Conservation (phyloP, 2,888 invertebrate genomes). For the Tetragonisca angustula region DNA sequence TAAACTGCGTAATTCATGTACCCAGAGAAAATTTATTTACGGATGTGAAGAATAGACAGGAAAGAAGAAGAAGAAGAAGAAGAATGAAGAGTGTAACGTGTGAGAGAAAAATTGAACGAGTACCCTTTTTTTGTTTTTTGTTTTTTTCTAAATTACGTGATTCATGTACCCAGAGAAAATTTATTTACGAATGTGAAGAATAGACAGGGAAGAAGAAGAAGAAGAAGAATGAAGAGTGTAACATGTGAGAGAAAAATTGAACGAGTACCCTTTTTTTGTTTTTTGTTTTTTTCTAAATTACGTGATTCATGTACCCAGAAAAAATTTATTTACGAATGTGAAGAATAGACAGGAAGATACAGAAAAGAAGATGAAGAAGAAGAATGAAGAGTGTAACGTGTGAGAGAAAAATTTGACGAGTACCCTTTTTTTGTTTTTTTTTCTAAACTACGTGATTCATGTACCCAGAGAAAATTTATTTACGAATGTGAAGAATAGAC, state of each 20-base stretch:
- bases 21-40: too few species aligned
- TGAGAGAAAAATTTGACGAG: not conserved
- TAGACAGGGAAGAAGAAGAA: too few species aligned
- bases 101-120: too few species aligned
- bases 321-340: not conserved
- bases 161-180: too few species aligned
- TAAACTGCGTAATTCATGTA: too few species aligned
- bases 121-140: too few species aligned
- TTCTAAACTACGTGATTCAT: not conserved
- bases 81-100: too few species aligned
- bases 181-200: too few species aligned
- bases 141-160: too few species aligned
- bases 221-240: not conserved
- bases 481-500: not conserved
- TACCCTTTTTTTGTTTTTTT: not conserved
- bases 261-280: not conserved
- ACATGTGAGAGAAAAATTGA: conserved; percentile 11
- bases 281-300: not conserved
- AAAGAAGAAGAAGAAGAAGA: too few species aligned
- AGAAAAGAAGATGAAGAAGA: not conserved
- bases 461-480: not conserved
- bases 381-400: not conserved
- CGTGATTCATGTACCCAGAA: not conserved
- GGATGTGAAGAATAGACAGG: too few species aligned
- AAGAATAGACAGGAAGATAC: not conserved